phyloP scores from a whole-genome alignment of 2,888 invertebrate genomes.

The Cheilosia impressa region DNA sequence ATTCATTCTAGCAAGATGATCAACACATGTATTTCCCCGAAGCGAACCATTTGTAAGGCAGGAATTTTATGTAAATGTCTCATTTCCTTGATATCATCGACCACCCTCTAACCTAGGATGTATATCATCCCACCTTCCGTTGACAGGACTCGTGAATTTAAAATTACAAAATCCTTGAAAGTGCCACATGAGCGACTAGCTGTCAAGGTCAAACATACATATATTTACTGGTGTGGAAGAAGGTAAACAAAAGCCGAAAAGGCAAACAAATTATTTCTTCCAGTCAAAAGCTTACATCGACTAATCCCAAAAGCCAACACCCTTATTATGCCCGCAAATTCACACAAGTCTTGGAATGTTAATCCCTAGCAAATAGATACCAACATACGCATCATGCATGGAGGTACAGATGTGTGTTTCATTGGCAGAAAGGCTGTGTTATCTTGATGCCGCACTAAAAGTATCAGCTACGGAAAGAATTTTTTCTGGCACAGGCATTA shows the following conservation, averaged over 20 bases:
- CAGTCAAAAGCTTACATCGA: slow-evolving; percentile 13
- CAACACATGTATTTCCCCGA: too few species aligned
- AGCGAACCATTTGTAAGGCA: too few species aligned
- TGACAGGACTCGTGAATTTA: slow-evolving; percentile 6
- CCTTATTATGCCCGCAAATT: slow-evolving; percentile 21
- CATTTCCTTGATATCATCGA: too few species aligned
- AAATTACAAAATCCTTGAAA: slow-evolving; percentile 12
- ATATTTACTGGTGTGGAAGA: neutral
- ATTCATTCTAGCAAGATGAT: too few species aligned
- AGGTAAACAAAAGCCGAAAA: slow-evolving; percentile 27
- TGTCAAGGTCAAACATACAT: neutral
- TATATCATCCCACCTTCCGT: neutral
- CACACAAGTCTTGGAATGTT: slow-evolving; percentile 42
- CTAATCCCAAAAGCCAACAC: slow-evolving; percentile 46
- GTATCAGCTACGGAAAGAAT: slow-evolving; percentile 4
- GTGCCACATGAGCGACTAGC: neutral
- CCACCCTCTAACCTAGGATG: too few species aligned
- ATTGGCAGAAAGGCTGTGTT: slow-evolving; percentile 19
- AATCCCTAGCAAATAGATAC: slow-evolving; percentile 44
- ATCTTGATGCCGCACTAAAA: slow-evolving; percentile 22
- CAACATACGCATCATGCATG: slow-evolving; percentile 8
- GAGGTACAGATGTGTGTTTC: slow-evolving; percentile 6
- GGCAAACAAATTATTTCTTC: slow-evolving; percentile 40
- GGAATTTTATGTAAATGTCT: too few species aligned
- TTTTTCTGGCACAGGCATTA: neutral